Evolutionary conservation across 2,797 vertebrate genomes (phyloP), one percentile per base, ranked within the genome.

Genomic region (Sparidentex hasta): DNA sequence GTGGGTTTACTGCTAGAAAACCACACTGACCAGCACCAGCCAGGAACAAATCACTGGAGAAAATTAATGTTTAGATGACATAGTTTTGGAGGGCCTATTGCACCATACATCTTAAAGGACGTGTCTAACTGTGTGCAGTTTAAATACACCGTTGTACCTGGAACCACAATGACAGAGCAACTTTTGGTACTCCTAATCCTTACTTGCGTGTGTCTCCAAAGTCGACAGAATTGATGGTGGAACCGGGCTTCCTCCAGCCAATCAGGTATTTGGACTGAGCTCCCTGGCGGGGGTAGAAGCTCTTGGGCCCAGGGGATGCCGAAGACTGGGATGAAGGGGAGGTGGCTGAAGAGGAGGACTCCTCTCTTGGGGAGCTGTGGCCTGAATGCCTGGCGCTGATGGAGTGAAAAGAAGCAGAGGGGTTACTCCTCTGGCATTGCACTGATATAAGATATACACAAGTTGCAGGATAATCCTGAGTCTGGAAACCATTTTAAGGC

Each of bases 231-330:
- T 99, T 99, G 91, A 99, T 99, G 91, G 97, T 99, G 92, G 98
- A 98, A 86, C 98, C 98, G 0, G 98, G 98, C 80, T 99, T 99
- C 93, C 98, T 98, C 98, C 98, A 99, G 90, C 98, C 98, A 1
- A 99, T 99, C 93, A 99, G 95, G 92, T 98, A 99, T 93, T 99
- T 99, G 96, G 98, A 99, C 82, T 98, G 98, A 84, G 98, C 98
- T 43, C 98, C 98, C 94, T 99, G 98, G 58, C 98, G 97, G 21
- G 98, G 98, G 92, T 99, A 99, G 95, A 99, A 99, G 90, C 96
- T 98, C 93, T 98, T 97, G 76, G 98, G 98, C 56, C 98, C 97
- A 0, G 97, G 97, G 0, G 97, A 96, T 17, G 96, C 96, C 0
- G 97, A 97, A 57, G 97, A 96, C 66, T 98, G 97, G n/a, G 97